Base-by-base conservation (phyloP, 1,140 invertebrate species). In the Heterodera schachtii region DNA sequence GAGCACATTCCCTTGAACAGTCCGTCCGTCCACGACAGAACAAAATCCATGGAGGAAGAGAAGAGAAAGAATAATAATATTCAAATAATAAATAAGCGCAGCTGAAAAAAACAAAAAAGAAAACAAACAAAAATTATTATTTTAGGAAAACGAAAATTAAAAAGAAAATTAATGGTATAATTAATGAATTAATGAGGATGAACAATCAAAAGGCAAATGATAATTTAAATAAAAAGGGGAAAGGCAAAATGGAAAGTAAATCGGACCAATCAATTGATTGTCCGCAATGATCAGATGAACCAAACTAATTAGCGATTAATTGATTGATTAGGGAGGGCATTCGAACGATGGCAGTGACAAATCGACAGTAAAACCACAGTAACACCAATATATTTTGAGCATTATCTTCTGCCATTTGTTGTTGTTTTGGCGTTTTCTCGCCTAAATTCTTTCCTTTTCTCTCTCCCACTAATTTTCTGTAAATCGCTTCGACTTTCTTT, bases 1-100 rank as follows among this genome's bases (percentile, higher is more conserved):
- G 84, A 85, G 70, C 84, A 84, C 44, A 84, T 81, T 43, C 84
- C 84, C 31, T 84, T 74, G 64, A 84, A 87, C 60, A 86, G 41
- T 49, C 44, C 44, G 49, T 83, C 82, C n/a, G 57, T 75, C 57
- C 73, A 83, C 46, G 82, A 83, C 82, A 79, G 81, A 69, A 83
- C 80, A 31, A 49, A 83, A 21, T 85, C 82, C 82, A 83, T 84
- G 19, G 21, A 19, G 3, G n/a, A 77, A n/a, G 44, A n/a, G 16
- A n/a, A 19, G 49, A 31, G 49, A 74, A 5, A 49, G n/a, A 0
- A 74, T 7, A 74, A 74, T 21, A 6, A 44, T 52, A 52, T 31
- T 31, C 31, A 31, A 31, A 31, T 31, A 31, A 31, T 31, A 31
- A 31, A 31, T 31, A 31, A n/a, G 13, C 11, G 57, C 66, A 21